Conservation (phyloP, 2,888 invertebrate genomes). For the Neria commutata region DNA sequence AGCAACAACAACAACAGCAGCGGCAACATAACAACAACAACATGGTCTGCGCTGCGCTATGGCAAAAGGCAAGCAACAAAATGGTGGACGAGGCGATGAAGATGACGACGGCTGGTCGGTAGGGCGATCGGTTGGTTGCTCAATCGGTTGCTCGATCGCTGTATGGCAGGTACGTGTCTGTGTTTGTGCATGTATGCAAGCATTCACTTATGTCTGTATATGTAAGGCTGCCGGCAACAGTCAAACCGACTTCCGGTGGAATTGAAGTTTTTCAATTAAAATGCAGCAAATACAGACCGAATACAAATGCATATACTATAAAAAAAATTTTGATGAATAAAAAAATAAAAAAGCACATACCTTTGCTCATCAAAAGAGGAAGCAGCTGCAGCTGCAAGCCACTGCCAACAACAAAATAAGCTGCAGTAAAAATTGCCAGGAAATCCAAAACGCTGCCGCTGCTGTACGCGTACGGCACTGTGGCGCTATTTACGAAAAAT, state of each 20-base stretch:
- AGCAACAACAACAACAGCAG: constrained; percentile 7
- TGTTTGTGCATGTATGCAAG: no score
- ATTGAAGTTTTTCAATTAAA: background rate
- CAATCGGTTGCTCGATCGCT: no score
- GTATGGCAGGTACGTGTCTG: no score
- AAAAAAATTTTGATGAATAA: background rate
- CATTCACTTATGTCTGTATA: no score
- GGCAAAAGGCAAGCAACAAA: background rate
- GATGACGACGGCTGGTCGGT: background rate
- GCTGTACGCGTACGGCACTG: background rate
- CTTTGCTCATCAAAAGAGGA: background rate
- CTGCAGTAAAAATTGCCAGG: background rate
- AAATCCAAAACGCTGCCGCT: background rate
- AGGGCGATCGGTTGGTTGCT: background rate
- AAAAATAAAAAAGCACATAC: background rate
- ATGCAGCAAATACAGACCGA: background rate
- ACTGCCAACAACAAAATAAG: background rate
- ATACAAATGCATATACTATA: background rate
- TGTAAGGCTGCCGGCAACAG: no score
- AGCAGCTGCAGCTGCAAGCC: no score
- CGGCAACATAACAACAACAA: constrained; percentile 26
- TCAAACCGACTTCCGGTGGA: background rate
- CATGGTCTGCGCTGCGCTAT: background rate
- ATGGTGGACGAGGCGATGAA: background rate
- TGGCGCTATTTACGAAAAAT: constrained; percentile 2